Base-by-base conservation (phyloP, 1,140 invertebrate species). In the Theocolax elegans region DNA sequence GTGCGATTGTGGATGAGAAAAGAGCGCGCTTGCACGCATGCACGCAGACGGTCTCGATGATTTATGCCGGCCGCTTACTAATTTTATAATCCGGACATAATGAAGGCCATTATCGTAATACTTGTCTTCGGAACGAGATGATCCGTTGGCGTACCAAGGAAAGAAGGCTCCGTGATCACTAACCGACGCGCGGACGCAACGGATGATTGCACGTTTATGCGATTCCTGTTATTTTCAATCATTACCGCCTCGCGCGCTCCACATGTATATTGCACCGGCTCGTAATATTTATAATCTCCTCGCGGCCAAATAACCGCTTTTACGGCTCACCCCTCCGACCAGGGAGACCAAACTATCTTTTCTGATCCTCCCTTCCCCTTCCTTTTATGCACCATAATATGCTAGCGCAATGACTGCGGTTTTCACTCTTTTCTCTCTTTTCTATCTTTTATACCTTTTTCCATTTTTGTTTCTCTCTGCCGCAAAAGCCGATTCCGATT, bases 161-260 rank as follows among this genome's bases (percentile, higher is more conserved):
- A 25, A 19, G 48, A 23, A n/a, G 25, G 35, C 66, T 40, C 31
- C 76, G 65, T 77, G 78, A 76, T 78, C 77, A 77, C 75, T 75
- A 35, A 69, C 78, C 74, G 73, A 19, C 40, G 54, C 54, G 67
- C 71, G 64, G 29, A 59, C 29, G 13, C 49, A 25, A 59, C 62
- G 67, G 67, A 72, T 81, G 78, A 83, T 80, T 82, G 73, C 78
- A 83, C 80, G 79, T 81, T 82, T 82, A 81, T 77, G 54, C 76
- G 81, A 82, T 82, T 83, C 80, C 80, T 83, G 81, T 83, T 83
- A 83, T 83, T 83, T 82, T 79, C 81, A 78, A 82, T 83, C 79
- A 83, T 83, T 83, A 83, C 74, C 75, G 71, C 62, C 72, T 38
- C 54, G 3, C 54, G n/a, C 65, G 17, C 35, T 25, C 59, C 10